Evolutionary conservation across 2,888 invertebrate genomes (phyloP).

Genomic region (Melanophora roralis): DNA sequence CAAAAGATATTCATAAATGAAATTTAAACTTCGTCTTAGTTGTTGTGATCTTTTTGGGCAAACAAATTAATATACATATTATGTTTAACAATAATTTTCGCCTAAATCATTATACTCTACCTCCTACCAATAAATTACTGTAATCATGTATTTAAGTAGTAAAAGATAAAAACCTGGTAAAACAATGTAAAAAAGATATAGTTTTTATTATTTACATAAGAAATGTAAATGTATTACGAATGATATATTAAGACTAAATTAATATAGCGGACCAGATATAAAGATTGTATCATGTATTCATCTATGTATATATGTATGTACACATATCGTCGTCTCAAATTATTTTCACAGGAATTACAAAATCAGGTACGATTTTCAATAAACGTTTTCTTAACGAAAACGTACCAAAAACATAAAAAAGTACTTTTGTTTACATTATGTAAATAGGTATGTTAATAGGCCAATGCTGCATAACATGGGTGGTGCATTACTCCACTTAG

Average conservation of each 20-base stretch:
- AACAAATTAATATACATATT: slow-evolving; percentile 24
- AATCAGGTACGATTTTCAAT: too few species aligned
- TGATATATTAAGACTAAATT: not conserved
- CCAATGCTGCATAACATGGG: too few species aligned
- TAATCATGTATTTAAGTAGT: slow-evolving; percentile 39
- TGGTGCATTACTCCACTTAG: too few species aligned
- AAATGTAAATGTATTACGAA: slow-evolving; percentile 14
- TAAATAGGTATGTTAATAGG: too few species aligned
- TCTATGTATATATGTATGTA: not conserved
- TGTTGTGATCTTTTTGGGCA: slow-evolving; percentile 6
- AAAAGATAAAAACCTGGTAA: slow-evolving; percentile 25
- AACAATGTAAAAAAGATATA: not conserved
- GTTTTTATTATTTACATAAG: slow-evolving; percentile 24
- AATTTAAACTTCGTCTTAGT: not conserved
- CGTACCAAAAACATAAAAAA: too few species aligned
- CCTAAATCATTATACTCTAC: slow-evolving; percentile 36
- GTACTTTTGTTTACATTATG: too few species aligned
- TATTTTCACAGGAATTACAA: too few species aligned
- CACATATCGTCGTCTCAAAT: too few species aligned
- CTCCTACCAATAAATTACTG: slow-evolving; percentile 44
- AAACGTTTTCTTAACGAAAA: too few species aligned
- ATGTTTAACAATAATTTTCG: slow-evolving; percentile 30
- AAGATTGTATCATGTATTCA: too few species aligned
- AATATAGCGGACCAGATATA: not conserved
- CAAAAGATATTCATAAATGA: not conserved